phyloP scores from a whole-genome alignment of 2,797 vertebrate species.

The Zenarchopterus dispar region DNA sequence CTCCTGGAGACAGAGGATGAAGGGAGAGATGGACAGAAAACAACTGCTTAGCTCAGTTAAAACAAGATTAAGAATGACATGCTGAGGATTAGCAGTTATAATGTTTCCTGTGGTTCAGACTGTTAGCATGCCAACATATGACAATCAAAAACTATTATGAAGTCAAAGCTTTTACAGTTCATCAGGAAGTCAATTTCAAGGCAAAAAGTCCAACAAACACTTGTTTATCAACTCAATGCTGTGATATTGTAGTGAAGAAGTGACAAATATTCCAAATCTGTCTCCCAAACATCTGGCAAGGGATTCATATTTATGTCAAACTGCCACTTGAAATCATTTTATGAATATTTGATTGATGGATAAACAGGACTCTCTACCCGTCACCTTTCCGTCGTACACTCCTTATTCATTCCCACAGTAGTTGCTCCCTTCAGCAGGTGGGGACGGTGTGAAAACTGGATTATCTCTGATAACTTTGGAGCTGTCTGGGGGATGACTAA shows the following conservation, averaged over 20 bases:
- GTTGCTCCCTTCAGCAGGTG: conserved; percentile 26
- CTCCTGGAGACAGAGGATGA: conserved; percentile 83
- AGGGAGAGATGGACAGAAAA: conserved; percentile 17
- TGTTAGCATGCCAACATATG: no score
- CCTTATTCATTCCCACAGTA: conserved; percentile 12
- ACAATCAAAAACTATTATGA: not conserved
- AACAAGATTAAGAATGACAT: not conserved
- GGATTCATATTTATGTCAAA: no score
- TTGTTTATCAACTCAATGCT: not conserved
- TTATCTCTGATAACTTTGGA: conserved; percentile 54
- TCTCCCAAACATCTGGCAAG: no score
- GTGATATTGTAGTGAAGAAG: not conserved
- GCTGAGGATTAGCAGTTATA: no score
- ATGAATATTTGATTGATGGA: no score
- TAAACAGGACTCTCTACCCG: not conserved
- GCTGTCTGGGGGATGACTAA: conserved; percentile 48
- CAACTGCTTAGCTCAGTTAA: conserved; percentile 1
- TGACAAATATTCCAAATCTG: not conserved
- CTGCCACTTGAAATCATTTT: no score
- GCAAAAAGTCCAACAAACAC: not conserved
- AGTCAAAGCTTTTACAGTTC: not conserved
- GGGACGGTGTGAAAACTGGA: conserved; percentile 51
- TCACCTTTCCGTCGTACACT: conserved; percentile 3
- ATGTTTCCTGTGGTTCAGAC: no score
- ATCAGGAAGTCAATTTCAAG: not conserved